Base-by-base conservation (phyloP, 2,113 vertebrate genomes). In the Gobius niger region DNA sequence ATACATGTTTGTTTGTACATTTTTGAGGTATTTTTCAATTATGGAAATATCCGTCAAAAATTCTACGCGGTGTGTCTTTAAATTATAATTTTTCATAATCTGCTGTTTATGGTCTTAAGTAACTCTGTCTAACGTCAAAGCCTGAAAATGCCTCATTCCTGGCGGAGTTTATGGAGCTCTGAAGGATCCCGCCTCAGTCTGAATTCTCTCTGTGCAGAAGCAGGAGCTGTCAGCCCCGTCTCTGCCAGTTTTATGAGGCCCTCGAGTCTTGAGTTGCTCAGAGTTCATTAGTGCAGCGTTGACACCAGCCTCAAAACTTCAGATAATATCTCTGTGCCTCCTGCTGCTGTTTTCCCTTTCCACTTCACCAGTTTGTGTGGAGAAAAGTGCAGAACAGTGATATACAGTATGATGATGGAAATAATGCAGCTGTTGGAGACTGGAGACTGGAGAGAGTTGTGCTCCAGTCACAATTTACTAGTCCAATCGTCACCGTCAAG, bases 211-310 rank as follows among this genome's bases (percentile, higher is more conserved):
- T 67, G 15, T 7, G 7, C 70, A 0, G 0, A 61, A 51, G 50
- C 49, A 4, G 15, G 65, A 80, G 24, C 77, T 70, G 72, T 57
- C 24, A 7, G 40, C 44, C 50, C 70, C 41, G 47, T 61, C 54
- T 73, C 69, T 62, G 66, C 42, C 8, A 3, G 46, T 13, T 62
- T 63, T n/a, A 59, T 63, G 18, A 73, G 73, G 49, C 42, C 44
- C 47, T 47, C 10, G 57, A 59, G 8, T 52, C 16, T 52, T 4
- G 42, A 12, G 70, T 5, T 42, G 61, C 65, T 5, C 50, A 52
- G 68, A 61, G 73, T 70, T 83, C 59, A 75, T 86, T 80, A 70
- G 50, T 57, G 42, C 67, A 61, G 57, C 52, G 70, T 44, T 70
- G 69, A 81, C 76, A 46, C n/a, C 12, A 8, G 50, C 44, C 62